These are phyloP conservation scores for Callipepla californica DNA, from an alignment of 2,113 vertebrate genomes.

Conservation along the genomic window DNA sequence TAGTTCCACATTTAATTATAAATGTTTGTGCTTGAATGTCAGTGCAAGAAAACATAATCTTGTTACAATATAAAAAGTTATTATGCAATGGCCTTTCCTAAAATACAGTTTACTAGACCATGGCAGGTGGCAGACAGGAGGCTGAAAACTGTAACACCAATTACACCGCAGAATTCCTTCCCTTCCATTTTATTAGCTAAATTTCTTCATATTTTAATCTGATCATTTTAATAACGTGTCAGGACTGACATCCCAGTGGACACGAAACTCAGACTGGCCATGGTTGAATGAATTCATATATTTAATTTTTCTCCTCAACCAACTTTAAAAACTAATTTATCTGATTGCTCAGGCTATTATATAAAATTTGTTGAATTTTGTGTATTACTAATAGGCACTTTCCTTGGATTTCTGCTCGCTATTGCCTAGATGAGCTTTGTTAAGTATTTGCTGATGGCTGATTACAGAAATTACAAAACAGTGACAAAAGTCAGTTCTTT, in stretches of 20 bases:
- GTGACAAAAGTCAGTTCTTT: slow-evolving; percentile 20
- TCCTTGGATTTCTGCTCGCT: slow-evolving; percentile 31
- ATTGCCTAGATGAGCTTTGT: slow-evolving; percentile 37
- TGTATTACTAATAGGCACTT: slow-evolving; percentile 64
- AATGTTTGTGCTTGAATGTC: slow-evolving; percentile 65
- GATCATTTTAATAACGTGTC: slow-evolving; percentile 76
- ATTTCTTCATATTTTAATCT: slow-evolving; percentile 75
- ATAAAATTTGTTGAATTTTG: slow-evolving; percentile 67
- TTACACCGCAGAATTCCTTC: slow-evolving; percentile 68
- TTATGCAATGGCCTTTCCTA: slow-evolving; percentile 70
- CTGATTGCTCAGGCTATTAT: slow-evolving; percentile 71
- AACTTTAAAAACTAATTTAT: slow-evolving; percentile 76
- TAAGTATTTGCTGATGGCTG: slow-evolving; percentile 49
- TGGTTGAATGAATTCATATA: slow-evolving; percentile 72
- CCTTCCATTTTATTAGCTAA: slow-evolving; percentile 74
- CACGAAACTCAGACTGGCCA: slow-evolving; percentile 66
- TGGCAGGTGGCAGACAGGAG: slow-evolving; percentile 68
- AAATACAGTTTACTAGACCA: slow-evolving; percentile 78
- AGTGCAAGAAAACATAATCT: slow-evolving; percentile 68
- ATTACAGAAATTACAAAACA: slow-evolving; percentile 56
- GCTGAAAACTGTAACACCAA: slow-evolving; percentile 75
- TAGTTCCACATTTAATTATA: slow-evolving; percentile 59
- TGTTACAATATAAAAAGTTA: slow-evolving; percentile 66
- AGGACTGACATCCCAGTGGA: slow-evolving; percentile 67
- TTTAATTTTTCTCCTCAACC: slow-evolving; percentile 75